Percentiles rank a stretch among this genome's conserved stretches.
Evolutionary conservation across 1,140 invertebrate species (phyloP).

Genomic region (Drosophila nasuta): DNA sequence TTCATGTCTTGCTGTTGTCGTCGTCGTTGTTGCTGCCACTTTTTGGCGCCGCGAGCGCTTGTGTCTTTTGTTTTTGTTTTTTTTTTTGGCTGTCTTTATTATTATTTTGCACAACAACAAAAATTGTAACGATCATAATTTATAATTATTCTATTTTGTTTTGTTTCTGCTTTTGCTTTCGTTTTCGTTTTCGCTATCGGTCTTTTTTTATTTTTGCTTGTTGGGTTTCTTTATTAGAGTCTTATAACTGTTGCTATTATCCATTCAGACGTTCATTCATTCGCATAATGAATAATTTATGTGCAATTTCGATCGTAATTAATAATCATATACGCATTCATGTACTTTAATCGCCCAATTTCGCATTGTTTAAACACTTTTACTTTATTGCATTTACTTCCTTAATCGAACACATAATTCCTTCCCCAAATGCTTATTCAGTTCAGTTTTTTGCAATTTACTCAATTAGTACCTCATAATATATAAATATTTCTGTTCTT

Average conservation of each 20-base stretch:
- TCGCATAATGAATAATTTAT: conserved; percentile 32
- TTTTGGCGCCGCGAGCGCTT: conserved; percentile 19
- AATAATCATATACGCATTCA: conserved; percentile 3
- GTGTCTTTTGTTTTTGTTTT: conserved; percentile 16
- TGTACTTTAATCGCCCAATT: conserved; percentile 8
- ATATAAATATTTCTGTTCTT: too few relatives aligned
- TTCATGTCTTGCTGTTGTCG: background rate
- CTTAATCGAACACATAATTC: background rate
- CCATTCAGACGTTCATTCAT: conserved; percentile 7
- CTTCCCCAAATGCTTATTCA: background rate
- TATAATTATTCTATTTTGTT: conserved; percentile 46
- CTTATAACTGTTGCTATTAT: conserved; percentile 31
- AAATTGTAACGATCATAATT: conserved; percentile 34
- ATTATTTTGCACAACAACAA: conserved; percentile 16
- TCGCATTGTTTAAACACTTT: conserved; percentile 8
- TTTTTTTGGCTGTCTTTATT: background rate
- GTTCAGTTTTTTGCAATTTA: background rate
- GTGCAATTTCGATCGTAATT: conserved; percentile 26
- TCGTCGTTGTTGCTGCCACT: background rate
- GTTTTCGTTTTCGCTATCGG: background rate
- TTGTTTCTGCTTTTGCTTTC: background rate
- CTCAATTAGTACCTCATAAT: background rate
- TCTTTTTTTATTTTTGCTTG: background rate
- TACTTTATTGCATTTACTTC: conserved; percentile 6
- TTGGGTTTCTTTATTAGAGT: background rate